Percentiles rank a stretch among this genome's conserved stretches.
phyloP scores from a whole-genome alignment of 2,113 vertebrate species.

The Colistium nudipinnis region DNA sequence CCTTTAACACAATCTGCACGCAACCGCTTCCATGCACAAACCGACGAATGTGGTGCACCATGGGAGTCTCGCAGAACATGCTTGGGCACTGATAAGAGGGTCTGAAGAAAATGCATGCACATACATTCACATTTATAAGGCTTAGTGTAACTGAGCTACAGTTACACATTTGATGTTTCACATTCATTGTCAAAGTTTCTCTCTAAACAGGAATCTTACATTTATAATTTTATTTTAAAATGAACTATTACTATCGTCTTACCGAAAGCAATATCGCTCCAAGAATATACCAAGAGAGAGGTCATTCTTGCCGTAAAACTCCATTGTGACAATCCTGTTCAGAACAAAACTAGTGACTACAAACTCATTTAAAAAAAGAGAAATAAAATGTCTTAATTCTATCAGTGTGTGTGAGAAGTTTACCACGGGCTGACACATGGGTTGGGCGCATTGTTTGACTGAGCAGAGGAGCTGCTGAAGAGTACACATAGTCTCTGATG shows the following conservation, averaged over 20 bases:
- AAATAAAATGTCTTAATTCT: rapidly evolving
- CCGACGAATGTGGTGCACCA: slow-evolving; percentile 96
- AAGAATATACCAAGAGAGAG: slow-evolving; percentile 96
- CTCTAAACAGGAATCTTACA: not conserved
- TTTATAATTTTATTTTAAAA: not conserved
- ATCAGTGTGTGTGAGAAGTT: not conserved
- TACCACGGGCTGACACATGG: slow-evolving; percentile 99
- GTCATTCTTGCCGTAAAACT: slow-evolving; percentile 99
- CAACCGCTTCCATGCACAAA: slow-evolving; percentile 97
- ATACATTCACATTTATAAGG: too few relatives aligned
- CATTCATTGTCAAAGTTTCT: too few relatives aligned
- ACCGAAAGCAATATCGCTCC: slow-evolving; percentile 98
- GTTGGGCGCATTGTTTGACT: slow-evolving; percentile 96
- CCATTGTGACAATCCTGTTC: slow-evolving; percentile 98
- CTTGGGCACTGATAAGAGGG: slow-evolving; percentile 97
- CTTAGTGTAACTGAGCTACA: not conserved
- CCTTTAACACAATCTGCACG: slow-evolving; percentile 98
- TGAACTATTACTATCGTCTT: slow-evolving; percentile 23
- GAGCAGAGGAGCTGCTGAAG: slow-evolving; percentile 95
- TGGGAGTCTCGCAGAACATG: slow-evolving; percentile 97
- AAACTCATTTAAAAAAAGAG: not conserved
- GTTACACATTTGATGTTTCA: not conserved
- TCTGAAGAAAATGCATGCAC: slow-evolving; percentile 67
- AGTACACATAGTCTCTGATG: slow-evolving; percentile 97
- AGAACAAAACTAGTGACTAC: slow-evolving; percentile 1